These are phyloP conservation scores for Hemiscyllium ocellatum DNA, from an alignment of 2,113 vertebrate species.

Conservation along the genomic window DNA sequence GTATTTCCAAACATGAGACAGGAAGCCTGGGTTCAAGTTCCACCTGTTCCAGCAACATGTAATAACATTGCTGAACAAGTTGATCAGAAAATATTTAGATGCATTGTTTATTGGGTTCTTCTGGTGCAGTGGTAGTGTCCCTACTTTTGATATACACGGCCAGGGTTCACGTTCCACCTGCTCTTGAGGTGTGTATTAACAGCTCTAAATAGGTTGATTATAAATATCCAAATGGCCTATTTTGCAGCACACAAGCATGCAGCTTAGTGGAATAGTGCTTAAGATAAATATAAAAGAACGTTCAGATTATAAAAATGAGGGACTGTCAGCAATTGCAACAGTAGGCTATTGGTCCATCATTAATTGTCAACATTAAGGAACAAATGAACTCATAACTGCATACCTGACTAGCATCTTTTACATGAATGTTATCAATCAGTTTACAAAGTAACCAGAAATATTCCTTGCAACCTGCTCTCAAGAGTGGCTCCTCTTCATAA, in stretches of 20 bases:
- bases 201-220: no score
- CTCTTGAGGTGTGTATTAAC: no score
- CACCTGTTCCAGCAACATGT: no score
- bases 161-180: no score
- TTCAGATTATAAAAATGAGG: background rate
- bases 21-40: no score
- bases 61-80: no score
- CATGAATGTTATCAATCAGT: constrained; percentile 97
- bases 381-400: constrained; percentile 39
- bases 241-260: background rate
- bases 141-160: no score
- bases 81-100: no score
- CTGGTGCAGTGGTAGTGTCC: no score
- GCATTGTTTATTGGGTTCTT: no score
- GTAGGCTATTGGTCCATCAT: background rate
- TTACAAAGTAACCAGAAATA: constrained; percentile 99
- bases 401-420: constrained; percentile 97
- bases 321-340: background rate
- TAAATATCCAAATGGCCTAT: no score
- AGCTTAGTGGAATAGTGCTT: background rate
- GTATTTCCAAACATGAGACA: no score
- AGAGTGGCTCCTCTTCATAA: constrained; percentile 86
- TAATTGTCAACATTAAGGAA: background rate
- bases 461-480: constrained; percentile 90
- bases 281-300: background rate